These are phyloP conservation scores for Aurelia aurita DNA, from an alignment of 30 jellyfish, hydroid and myxozoan species.

Conservation along the genomic window DNA sequence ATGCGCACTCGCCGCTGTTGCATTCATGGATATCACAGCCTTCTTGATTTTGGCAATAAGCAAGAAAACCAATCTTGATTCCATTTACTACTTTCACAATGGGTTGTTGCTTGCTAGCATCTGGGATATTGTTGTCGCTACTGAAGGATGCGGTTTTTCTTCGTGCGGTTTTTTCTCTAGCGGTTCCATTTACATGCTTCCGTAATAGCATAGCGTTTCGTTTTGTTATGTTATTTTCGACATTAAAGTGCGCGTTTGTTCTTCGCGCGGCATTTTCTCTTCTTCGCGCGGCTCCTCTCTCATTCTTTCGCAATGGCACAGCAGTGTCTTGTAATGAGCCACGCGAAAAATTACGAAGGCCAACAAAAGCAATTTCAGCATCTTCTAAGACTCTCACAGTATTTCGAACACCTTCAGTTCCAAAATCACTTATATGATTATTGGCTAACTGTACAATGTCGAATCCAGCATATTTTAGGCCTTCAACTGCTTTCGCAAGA, in stretches of 20 bases:
- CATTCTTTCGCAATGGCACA: neutral
- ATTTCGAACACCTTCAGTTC: slow-evolving; percentile 43
- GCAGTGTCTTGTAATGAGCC: neutral
- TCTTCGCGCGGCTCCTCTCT: too few species aligned
- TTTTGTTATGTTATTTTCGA: too few species aligned
- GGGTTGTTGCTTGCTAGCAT: slow-evolving; percentile 39
- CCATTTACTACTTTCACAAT: slow-evolving; percentile 72
- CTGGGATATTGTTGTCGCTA: neutral
- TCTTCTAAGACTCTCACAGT: slow-evolving; percentile 35
- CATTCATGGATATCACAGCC: slow-evolving; percentile 51
- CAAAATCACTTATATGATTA: slow-evolving; percentile 72
- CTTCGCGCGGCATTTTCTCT: too few species aligned
- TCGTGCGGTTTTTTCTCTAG: too few species aligned
- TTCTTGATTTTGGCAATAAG: slow-evolving; percentile 69
- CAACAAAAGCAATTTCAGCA: slow-evolving; percentile 51
- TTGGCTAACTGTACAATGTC: slow-evolving; percentile 63
- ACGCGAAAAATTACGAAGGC: slow-evolving; percentile 9
- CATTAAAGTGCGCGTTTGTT: too few species aligned
- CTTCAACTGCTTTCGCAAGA: slow-evolving; percentile 52
- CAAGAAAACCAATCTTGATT: slow-evolving; percentile 73
- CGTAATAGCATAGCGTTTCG: too few species aligned
- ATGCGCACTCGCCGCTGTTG: neutral
- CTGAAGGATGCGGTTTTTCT: neutral
- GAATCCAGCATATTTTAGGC: slow-evolving; percentile 76
- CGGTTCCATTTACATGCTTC: too few species aligned